These are phyloP conservation scores for Caenorhabditis sulstoni DNA, from an alignment of 2,888 invertebrate species.

Conservation along the genomic window DNA sequence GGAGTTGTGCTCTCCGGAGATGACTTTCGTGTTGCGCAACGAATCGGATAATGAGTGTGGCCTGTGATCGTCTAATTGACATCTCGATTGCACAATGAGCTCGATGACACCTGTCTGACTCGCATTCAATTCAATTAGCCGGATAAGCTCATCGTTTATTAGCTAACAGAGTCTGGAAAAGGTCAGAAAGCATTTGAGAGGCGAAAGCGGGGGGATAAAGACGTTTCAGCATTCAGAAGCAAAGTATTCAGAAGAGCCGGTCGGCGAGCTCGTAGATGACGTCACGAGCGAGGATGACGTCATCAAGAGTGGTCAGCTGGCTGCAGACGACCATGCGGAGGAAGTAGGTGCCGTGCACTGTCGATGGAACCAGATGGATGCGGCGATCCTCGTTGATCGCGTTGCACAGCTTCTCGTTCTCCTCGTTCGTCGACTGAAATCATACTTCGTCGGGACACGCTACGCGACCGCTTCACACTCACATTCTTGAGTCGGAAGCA, in stretches of 20 bases:
- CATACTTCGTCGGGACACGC: background rate
- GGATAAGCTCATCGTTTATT: too few species aligned
- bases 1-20: too few species aligned
- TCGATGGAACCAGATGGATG: constrained; percentile 82
- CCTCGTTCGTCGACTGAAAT: constrained; percentile 80
- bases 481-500: constrained; percentile 89
- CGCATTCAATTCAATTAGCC: too few species aligned
- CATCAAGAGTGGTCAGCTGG: constrained; percentile 80
- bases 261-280: constrained; percentile 72
- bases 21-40: too few species aligned
- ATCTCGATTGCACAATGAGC: too few species aligned
- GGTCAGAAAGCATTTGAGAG: background rate
- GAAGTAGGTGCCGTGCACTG: constrained; percentile 81
- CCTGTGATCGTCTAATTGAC: too few species aligned
- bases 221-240: too few species aligned
- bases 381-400: constrained; percentile 82
- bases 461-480: background rate
- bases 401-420: constrained; percentile 81
- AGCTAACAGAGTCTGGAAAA: too few species aligned
- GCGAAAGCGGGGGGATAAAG: background rate
- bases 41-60: too few species aligned
- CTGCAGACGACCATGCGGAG: constrained; percentile 82
- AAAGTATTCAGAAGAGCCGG: constrained; percentile 22
- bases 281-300: constrained; percentile 81
- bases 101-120: too few species aligned